A percentile compares a stretch with the other conserved stretches of the same genome.
phyloP scores from a whole-genome alignment of 1,140 invertebrate genomes.

The Nixonia krombeini region DNA sequence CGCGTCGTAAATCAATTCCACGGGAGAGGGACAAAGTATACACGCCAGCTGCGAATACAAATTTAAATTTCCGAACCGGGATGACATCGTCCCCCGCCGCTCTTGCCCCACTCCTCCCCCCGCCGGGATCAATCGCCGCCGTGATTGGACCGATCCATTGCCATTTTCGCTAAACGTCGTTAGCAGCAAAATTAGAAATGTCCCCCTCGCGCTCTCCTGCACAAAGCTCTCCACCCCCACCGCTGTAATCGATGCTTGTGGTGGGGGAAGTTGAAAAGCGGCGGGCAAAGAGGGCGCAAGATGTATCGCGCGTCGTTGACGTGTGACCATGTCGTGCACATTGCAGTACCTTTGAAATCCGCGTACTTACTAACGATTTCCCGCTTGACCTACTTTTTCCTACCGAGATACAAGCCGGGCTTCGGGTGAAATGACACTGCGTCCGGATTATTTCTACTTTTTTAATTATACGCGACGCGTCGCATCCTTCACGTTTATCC shows the following conservation, averaged over 20 bases:
- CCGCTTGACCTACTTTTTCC: slow-evolving; percentile 52
- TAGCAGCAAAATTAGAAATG: too few species aligned
- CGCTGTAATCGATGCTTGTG: too few species aligned
- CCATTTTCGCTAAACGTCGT: too few species aligned
- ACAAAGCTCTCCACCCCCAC: too few species aligned
- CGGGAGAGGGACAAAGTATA: slow-evolving; percentile 32
- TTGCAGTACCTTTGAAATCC: slow-evolving; percentile 36
- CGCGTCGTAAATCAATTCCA: slow-evolving; percentile 41
- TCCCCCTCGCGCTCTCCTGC: too few species aligned
- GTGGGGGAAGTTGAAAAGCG: too few species aligned
- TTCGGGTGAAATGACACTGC: slow-evolving; percentile 20
- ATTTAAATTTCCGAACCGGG: background rate
- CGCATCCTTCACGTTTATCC: slow-evolving; percentile 12
- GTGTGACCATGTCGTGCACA: too few species aligned
- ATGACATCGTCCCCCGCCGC: too few species aligned
- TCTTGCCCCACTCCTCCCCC: too few species aligned
- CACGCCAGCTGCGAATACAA: background rate
- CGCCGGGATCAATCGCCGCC: too few species aligned
- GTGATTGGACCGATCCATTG: too few species aligned
- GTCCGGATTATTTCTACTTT: slow-evolving; percentile 46
- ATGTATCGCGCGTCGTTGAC: slow-evolving; percentile 17
- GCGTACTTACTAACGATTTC: slow-evolving; percentile 58
- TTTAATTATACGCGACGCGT: slow-evolving; percentile 38
- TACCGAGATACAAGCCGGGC: slow-evolving; percentile 13
- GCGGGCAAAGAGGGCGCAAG: slow-evolving; percentile 15